Evolutionary conservation across 2,113 vertebrate species (phyloP), one percentile per base, ranked within the genome.

Genomic region (Mustela nigripes): DNA sequence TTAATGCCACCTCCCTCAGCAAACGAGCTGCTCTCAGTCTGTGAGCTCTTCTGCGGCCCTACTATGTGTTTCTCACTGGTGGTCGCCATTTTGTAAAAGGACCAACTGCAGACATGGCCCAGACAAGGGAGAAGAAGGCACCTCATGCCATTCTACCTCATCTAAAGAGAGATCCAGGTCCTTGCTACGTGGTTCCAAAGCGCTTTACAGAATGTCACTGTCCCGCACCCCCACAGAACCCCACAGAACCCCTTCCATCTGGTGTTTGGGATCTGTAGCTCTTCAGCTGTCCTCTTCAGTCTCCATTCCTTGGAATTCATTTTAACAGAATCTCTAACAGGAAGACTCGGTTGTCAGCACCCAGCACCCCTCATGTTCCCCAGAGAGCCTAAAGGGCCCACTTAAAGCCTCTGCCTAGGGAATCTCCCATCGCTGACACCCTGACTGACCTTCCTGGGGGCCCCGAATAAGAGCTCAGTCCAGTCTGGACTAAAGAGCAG

Each of bases 401-500:
- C 58, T 19, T 31, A 26, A 42, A 28, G 12, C 26, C 31, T 45
- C 87, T 7, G 16, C 48, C 90, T 78, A 42, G 26, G 80, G 53
- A 50, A 16, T 14, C 36, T 71, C 10, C 45, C 11, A 1, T 73
- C 3, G 1, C 67, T 74, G 88, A 79, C 71, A 91, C 69, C 92
- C 93, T 86, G 71, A 36, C 5, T 69, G 50, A 50, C 79, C 28
- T 89, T 74, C 73, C 42, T 15, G 67, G 21, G 89, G 65, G 84
- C n/a, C n/a, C 84, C 7, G 36, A 79, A 16, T 26, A 26, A 96
- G 62, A 39, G 19, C 65, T 48, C 60, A 79, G 81, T 22, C 71
- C 78, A 62, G 18, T 31, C 71, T 89, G 89, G 60, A 82, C 65
- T 11, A 58, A 84, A 96, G 96, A 96, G 82, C 96, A 92, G 97